Evolutionary conservation across 2,797 vertebrate genomes (phyloP).

Genomic region (Phrynocephalus vlangalii): DNA sequence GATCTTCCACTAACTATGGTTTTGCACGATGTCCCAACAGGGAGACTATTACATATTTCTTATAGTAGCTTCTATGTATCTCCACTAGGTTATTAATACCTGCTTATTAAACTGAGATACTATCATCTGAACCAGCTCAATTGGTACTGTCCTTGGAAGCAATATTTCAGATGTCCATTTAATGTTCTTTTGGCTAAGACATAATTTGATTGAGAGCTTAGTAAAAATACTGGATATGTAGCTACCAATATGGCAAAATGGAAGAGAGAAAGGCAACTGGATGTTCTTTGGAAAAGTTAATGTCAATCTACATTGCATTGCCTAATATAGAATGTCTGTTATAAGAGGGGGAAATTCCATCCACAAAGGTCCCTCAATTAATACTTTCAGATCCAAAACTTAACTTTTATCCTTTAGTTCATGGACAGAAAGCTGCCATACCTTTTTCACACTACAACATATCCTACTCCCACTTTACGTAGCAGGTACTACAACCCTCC

Average conservation of each 20-base stretch:
- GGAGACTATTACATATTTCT: neutral
- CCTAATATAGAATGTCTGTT: no score
- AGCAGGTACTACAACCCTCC: no score
- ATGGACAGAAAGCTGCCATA: no score
- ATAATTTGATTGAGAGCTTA: neutral
- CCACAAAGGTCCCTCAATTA: no score
- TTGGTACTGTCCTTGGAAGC: neutral
- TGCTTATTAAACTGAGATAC: neutral
- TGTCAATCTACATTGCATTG: no score
- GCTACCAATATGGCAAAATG: neutral
- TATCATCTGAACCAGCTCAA: neutral
- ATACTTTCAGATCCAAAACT: no score
- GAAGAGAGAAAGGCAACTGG: neutral
- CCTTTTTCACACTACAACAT: no score
- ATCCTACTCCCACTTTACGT: no score
- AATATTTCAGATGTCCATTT: neutral
- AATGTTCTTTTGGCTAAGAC: conserved; percentile 3
- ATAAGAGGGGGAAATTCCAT: no score
- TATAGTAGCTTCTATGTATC: neutral
- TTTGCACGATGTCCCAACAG: neutral
- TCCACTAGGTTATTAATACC: neutral
- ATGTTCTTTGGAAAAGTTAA: no score
- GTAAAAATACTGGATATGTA: neutral
- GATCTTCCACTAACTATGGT: neutral
- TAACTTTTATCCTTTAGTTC: no score